Evolutionary conservation across 1,140 invertebrate genomes (phyloP).

Genomic region (Laupala kohalensis): DNA sequence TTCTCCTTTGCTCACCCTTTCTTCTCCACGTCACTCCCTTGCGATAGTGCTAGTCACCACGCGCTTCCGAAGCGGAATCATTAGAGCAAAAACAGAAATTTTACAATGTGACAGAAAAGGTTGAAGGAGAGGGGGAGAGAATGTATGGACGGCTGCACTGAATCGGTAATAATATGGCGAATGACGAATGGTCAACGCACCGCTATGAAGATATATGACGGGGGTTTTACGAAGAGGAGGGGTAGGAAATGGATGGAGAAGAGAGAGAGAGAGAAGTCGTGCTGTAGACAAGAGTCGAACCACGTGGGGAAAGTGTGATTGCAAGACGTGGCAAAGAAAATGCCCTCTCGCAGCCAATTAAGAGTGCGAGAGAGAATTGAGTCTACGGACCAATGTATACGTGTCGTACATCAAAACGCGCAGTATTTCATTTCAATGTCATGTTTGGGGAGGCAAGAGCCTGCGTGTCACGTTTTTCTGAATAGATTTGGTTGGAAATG

Average conservation of each 20-base stretch:
- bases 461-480: too few relatives aligned
- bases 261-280: too few relatives aligned
- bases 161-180: neutral
- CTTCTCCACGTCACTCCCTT: neutral
- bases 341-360: neutral
- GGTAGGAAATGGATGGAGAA: too few relatives aligned
- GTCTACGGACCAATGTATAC: neutral
- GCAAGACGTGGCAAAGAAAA: too few relatives aligned
- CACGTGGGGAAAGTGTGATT: too few relatives aligned
- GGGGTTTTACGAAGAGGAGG: too few relatives aligned
- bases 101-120: neutral
- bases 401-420: neutral
- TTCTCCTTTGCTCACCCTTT: neutral
- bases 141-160: neutral
- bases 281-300: neutral
- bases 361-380: neutral
- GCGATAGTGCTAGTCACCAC: neutral
- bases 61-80: neutral
- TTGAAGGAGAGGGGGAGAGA: neutral
- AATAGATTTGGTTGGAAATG: too few relatives aligned
- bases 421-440: neutral
- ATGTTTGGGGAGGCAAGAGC: neutral
- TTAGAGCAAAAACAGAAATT: neutral
- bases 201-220: neutral
- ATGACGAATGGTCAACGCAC: neutral